Evolutionary conservation across 2,113 vertebrate genomes (phyloP).

Genomic region (Sylvietta virens): DNA sequence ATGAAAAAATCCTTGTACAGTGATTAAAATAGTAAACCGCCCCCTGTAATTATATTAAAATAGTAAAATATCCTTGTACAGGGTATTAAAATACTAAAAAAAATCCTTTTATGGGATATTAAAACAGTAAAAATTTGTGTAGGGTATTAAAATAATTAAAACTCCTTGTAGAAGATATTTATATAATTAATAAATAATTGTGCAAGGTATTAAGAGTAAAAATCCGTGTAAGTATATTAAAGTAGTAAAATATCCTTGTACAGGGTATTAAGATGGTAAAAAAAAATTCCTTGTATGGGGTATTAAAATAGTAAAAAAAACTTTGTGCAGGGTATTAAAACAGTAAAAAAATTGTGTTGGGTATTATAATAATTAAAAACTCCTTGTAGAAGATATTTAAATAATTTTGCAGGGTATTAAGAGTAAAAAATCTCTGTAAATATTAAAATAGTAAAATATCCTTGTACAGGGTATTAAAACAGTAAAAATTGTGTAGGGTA

Average conservation of each 20-base stretch:
- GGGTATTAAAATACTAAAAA: neutral
- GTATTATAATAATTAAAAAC: neutral
- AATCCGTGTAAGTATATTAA: too few species aligned
- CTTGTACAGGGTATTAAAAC: neutral
- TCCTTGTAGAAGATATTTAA: neutral
- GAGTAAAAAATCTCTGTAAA: too few species aligned
- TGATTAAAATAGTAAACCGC: neutral
- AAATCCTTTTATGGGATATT: too few species aligned
- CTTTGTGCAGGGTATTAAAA: neutral
- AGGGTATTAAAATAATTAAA: neutral
- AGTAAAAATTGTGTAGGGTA: neutral
- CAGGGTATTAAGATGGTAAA: neutral
- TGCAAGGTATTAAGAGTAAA: too few species aligned
- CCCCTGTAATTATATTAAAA: too few species aligned
- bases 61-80: too few species aligned
- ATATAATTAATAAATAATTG: too few species aligned
- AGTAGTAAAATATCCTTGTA: too few species aligned
- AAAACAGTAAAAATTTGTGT: rapidly evolving
- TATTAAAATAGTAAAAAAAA: neutral
- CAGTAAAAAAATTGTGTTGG: too few species aligned
- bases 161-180: too few species aligned
- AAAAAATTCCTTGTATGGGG: neutral
- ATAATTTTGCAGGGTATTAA: neutral
- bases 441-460: neutral
- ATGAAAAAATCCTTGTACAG: too few species aligned